These are phyloP conservation scores for Halcyon malimbica DNA, from an alignment of 2,113 vertebrate genomes.

Conservation along the genomic window DNA sequence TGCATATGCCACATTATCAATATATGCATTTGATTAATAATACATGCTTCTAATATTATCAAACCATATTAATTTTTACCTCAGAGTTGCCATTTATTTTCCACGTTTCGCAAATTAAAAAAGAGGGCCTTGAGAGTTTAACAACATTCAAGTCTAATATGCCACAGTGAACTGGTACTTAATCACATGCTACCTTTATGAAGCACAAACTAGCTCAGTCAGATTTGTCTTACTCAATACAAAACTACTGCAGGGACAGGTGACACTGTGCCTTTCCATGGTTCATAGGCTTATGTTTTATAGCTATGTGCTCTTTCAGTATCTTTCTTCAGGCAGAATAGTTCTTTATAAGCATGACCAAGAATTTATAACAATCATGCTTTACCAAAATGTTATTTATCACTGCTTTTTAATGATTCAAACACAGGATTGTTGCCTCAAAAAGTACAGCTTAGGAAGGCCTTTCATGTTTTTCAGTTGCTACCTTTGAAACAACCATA, in stretches of 20 bases:
- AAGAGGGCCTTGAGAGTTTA: neutral
- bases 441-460: neutral
- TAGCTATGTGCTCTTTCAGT: neutral
- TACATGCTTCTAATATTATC: neutral
- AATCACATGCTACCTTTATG: neutral
- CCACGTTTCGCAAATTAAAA: neutral
- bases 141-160: neutral
- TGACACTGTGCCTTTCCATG: neutral
- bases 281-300: neutral
- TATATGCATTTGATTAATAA: neutral
- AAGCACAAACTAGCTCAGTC: neutral
- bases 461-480: neutral
- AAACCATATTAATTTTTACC: neutral
- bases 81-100: neutral
- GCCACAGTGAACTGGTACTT: neutral
- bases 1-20: neutral
- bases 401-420: neutral
- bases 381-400: neutral
- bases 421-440: neutral
- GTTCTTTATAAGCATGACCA: neutral
- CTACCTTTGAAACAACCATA: neutral
- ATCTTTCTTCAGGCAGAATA: neutral
- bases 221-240: neutral
- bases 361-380: neutral
- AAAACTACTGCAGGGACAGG: neutral